These are phyloP conservation scores for Drosophila kanapiae DNA, from an alignment of 1,140 invertebrate genomes.

Conservation along the genomic window DNA sequence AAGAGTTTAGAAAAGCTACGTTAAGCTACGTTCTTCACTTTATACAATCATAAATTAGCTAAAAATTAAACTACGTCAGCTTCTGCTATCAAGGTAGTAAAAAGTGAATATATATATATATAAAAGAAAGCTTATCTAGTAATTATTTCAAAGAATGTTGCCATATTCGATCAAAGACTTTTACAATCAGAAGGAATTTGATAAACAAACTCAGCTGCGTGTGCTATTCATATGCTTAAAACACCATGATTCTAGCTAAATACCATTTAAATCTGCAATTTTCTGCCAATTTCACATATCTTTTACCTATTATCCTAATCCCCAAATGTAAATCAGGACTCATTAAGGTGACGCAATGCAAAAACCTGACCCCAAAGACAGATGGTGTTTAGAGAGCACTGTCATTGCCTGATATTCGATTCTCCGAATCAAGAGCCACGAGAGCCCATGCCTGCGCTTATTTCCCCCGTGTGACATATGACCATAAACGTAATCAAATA, in stretches of 20 bases:
- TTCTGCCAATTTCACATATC: not conserved
- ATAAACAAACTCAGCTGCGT: no score
- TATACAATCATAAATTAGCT: not conserved
- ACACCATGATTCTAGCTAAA: not conserved
- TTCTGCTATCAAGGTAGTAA: no score
- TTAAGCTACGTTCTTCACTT: no score
- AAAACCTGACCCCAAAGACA: constrained; percentile 1
- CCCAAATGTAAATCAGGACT: constrained; percentile 23
- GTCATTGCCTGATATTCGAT: not conserved
- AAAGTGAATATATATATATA: no score
- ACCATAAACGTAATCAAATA: constrained; percentile 58
- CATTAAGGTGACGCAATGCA: not conserved
- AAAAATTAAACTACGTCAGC: not conserved
- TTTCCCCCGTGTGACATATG: constrained; percentile 27
- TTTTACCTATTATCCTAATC: not conserved
- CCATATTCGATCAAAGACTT: no score
- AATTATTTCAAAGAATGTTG: no score
- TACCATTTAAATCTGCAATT: not conserved
- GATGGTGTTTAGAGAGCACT: not conserved
- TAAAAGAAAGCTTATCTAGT: no score
- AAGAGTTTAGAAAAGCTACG: no score
- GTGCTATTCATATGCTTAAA: not conserved
- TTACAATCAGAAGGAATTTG: no score
- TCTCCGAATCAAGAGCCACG: constrained; percentile 17
- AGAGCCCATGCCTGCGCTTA: constrained; percentile 1